phyloP scores from a whole-genome alignment of 1,140 invertebrate species.

The Araneus ventricosus region DNA sequence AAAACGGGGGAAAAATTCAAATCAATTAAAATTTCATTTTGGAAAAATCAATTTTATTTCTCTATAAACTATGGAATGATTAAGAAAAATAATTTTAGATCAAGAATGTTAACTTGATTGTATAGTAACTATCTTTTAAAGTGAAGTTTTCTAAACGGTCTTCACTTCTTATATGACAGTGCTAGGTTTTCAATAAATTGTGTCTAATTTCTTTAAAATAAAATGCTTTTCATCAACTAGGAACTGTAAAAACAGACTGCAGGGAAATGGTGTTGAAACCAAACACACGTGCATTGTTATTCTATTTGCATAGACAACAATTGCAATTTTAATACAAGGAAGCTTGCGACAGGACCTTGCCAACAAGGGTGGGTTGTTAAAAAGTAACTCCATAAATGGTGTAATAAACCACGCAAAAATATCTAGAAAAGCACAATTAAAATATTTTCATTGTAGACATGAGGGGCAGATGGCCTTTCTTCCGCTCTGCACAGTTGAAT shows the following conservation, averaged over 20 bases:
- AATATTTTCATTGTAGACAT: background rate
- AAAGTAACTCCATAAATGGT: constrained; percentile 56
- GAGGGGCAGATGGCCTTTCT: constrained; percentile 13
- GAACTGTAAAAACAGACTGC: constrained; percentile 28
- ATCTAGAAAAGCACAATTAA: constrained; percentile 29
- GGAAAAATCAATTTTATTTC: no score
- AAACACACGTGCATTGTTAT: background rate
- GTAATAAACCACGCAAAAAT: constrained; percentile 55
- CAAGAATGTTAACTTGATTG: no score
- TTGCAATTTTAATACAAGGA: background rate
- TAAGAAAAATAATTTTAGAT: no score
- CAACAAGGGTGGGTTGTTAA: constrained; percentile 37
- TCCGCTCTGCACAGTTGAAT: constrained; percentile 22
- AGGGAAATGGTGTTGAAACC: background rate
- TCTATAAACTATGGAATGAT: no score
- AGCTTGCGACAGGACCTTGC: background rate
- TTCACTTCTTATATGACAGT: background rate
- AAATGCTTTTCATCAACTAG: background rate
- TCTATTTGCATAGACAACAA: constrained; percentile 59
- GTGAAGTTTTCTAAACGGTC: no score
- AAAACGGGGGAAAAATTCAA: no score
- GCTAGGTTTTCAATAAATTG: background rate
- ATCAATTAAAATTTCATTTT: no score
- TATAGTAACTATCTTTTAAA: no score
- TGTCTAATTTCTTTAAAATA: constrained; percentile 9